Evolutionary conservation across 2,113 vertebrate genomes (phyloP).

Genomic region (Apteryx owenii): DNA sequence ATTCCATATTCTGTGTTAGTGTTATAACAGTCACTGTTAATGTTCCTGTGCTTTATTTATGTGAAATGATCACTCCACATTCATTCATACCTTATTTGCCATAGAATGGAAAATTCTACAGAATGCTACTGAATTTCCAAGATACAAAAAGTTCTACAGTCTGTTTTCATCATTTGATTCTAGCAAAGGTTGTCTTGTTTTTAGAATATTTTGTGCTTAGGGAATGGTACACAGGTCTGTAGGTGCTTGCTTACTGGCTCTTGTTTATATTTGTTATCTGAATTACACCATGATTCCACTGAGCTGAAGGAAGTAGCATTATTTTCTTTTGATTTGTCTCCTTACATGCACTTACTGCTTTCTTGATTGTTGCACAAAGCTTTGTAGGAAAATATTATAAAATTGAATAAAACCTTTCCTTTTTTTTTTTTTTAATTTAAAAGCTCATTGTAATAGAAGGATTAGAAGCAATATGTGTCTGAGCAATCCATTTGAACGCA

Average conservation of each 20-base stretch:
- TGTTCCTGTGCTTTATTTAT: neutral
- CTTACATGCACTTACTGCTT: neutral
- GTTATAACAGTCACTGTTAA: neutral
- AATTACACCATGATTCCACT: neutral
- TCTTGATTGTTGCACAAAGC: neutral
- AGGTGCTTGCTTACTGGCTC: neutral
- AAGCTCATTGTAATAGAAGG: neutral
- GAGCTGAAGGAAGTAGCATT: neutral
- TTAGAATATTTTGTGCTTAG: neutral
- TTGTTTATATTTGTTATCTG: neutral
- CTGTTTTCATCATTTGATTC: neutral
- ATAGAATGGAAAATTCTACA: neutral
- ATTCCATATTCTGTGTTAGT: neutral
- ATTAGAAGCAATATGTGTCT: neutral
- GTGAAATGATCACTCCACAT: neutral
- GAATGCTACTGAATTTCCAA: neutral
- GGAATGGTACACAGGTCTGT: neutral
- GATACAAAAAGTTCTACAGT: neutral
- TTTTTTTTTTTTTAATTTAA: neutral
- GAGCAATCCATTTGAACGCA: neutral
- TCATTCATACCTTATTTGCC: fast-evolving
- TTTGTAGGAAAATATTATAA: neutral
- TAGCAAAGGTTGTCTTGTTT: neutral
- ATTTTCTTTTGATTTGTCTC: neutral
- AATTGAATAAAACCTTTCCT: neutral